Percentiles rank a stretch among this genome's conserved stretches.
Conservation (phyloP, 2,797 vertebrate species). For the Fratercula arctica region DNA sequence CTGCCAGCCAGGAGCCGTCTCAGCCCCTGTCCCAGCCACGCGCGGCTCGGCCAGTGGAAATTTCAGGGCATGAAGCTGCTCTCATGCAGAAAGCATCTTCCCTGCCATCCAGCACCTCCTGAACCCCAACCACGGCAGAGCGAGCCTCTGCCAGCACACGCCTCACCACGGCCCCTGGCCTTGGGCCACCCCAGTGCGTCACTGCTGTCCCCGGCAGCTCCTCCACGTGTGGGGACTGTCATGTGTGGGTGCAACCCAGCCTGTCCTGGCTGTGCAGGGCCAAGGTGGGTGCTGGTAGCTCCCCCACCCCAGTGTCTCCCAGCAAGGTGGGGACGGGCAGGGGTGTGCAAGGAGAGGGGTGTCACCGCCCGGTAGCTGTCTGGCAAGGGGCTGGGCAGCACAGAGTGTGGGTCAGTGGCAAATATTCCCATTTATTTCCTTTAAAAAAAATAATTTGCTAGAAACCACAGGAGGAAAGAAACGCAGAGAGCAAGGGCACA, state of each 20-base stretch:
- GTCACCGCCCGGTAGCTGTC: neutral
- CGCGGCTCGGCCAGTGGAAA: neutral
- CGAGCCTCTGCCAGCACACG: neutral
- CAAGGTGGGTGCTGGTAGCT: neutral
- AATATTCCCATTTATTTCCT: constrained; percentile 21
- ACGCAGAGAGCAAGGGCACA: neutral
- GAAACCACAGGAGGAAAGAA: neutral
- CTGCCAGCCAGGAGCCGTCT: constrained; percentile 25
- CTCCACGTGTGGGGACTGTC: neutral
- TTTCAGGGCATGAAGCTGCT: neutral
- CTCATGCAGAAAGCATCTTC: constrained; percentile 49
- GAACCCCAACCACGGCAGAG: accelerated
- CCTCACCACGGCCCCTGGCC: neutral
- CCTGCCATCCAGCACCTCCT: neutral
- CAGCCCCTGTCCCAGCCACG: neutral
- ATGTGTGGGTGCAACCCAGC: neutral
- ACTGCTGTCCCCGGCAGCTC: accelerated
- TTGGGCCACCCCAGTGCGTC: accelerated
- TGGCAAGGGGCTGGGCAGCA: neutral
- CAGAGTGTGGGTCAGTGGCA: neutral
- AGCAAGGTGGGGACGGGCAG: neutral
- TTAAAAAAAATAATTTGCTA: neutral
- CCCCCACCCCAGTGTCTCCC: neutral
- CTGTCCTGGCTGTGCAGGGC: neutral
- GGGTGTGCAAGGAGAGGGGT: neutral